Evolutionary conservation across 2,113 vertebrate genomes (phyloP).

Genomic region (Cettia cetti): DNA sequence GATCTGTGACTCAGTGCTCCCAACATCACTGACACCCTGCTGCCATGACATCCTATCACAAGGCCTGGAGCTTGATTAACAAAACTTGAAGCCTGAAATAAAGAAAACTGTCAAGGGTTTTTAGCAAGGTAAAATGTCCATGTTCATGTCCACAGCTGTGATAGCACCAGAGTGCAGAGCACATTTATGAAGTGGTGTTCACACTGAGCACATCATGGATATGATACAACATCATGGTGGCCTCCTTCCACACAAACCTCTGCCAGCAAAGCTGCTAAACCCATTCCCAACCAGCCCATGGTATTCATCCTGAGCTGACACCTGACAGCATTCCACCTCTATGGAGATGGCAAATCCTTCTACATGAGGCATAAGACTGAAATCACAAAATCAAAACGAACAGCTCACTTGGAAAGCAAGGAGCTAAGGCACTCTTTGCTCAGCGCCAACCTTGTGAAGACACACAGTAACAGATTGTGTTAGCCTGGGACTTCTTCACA

Average conservation of each 20-base stretch:
- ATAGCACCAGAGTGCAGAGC: rapidly evolving
- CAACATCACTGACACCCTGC: not conserved
- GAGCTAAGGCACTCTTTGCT: not conserved
- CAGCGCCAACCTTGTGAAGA: not conserved
- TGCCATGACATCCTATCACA: not conserved
- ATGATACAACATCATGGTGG: rapidly evolving
- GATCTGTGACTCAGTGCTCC: not conserved
- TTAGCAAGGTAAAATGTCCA: not conserved
- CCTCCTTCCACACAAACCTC: not conserved
- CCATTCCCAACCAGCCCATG: not conserved
- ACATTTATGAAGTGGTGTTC: rapidly evolving
- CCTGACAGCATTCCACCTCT: not conserved
- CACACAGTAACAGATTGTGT: not conserved
- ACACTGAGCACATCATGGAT: rapidly evolving
- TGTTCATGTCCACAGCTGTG: not conserved
- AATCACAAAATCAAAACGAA: not conserved
- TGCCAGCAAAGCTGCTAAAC: not conserved
- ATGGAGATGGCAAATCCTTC: not conserved
- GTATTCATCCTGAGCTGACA: not conserved
- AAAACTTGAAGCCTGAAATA: not conserved
- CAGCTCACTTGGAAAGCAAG: not conserved
- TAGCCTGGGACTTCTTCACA: not conserved
- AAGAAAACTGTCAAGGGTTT: not conserved
- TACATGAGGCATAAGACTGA: not conserved
- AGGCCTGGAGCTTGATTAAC: not conserved